These are phyloP conservation scores for Girardia tigrina DNA, from an alignment of 2,888 invertebrate genomes.

Conservation along the genomic window DNA sequence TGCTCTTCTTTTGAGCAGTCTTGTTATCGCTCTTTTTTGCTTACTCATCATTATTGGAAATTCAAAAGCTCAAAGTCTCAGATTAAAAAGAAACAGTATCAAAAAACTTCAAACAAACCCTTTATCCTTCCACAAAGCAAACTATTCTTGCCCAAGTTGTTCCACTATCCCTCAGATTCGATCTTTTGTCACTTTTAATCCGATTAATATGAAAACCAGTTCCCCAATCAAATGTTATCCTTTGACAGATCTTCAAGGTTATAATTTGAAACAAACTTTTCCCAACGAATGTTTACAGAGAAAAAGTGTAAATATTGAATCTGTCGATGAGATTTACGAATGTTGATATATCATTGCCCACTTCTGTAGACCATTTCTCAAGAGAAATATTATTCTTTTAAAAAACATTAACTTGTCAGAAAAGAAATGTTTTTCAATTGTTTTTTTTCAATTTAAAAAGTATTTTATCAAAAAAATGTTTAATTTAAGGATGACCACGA, in stretches of 20 bases:
- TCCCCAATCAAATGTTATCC: constrained; percentile 2
- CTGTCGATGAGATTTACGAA: background rate
- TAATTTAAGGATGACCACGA: too few relatives aligned
- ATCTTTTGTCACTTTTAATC: background rate
- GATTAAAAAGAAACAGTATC: background rate
- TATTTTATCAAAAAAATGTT: too few relatives aligned
- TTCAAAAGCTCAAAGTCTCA: background rate
- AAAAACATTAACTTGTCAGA: too few relatives aligned
- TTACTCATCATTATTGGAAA: background rate
- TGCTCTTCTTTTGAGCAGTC: background rate
- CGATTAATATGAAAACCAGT: background rate
- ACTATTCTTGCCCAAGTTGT: background rate
- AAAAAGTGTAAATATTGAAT: background rate
- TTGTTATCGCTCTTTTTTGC: background rate
- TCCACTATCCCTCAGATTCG: background rate
- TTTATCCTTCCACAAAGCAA: background rate
- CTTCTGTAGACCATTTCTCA: too few relatives aligned
- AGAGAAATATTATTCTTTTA: too few relatives aligned
- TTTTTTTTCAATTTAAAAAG: too few relatives aligned
- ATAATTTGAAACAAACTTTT: background rate
- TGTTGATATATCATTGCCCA: background rate
- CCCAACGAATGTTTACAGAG: background rate
- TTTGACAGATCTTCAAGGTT: background rate
- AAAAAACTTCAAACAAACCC: background rate
- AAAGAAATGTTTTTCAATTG: too few relatives aligned